Evolutionary conservation across 2,888 invertebrate genomes (phyloP), one percentile per base, ranked within the genome.

Genomic region (Dasysyrphus tricinctus): DNA sequence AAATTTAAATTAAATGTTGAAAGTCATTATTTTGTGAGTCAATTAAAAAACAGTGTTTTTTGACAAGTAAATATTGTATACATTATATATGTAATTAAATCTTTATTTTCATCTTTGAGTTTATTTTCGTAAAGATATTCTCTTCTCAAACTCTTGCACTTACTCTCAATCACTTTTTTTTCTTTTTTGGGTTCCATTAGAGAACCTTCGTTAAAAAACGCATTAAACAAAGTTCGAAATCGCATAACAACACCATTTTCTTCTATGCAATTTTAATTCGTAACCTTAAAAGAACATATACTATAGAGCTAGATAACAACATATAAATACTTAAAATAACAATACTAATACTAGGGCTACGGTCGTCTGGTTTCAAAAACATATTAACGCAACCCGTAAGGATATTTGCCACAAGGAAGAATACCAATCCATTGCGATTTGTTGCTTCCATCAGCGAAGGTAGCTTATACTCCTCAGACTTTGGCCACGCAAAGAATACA

Each of bases 311-410:
- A 24, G 89, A 88, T 37, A 92, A 54, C 19, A 94, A 89, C 94
- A 95, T 94, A 89, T 96, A 96, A 14, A 92, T 51, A 85, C 93
- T 92, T 84, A 96, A 91, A 89, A 96, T 94, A 0, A 93, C 4
- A 88, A 95, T 91, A 89, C 94, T 93, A 42, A 89, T 88, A 14
- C 85, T 14, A 19, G 89, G 89, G 32, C 91, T 90, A 5, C 94
- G 91, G 4, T 94, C 91, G 70, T 94, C 91, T 5, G 98, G 97
- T 85, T 94, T 93, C 14, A 96, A 92, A 12, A 93, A 92, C 90
- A 97, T 93, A 93, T 98, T 98, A 6, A 98, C 93, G 4, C 95
- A 90, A 11, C 98, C 98, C 0, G 98, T 99, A 16, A 96, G 90
- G 39, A 98, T 88, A 93, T 99, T 99, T 1, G 96, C 95, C 14